A percentile compares a stretch with the other conserved stretches of the same genome.
phyloP scores from a whole-genome alignment of 2,888 invertebrate species.

The Brachynemurus nebulosus region DNA sequence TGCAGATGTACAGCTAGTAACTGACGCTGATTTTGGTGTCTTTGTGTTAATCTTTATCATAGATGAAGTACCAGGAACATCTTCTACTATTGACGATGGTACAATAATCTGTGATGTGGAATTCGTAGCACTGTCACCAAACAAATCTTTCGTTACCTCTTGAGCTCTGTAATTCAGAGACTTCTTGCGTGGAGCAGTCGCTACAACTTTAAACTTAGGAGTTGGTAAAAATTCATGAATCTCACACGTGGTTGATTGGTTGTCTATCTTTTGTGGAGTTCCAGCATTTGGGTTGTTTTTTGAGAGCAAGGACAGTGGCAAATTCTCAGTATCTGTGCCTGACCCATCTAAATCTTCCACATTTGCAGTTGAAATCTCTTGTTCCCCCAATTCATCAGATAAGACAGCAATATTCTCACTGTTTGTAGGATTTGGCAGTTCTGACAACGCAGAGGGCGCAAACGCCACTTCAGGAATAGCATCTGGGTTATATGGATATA shows the following conservation, averaged over 20 bases:
- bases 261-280: slow-evolving; percentile 7
- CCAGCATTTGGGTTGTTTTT: slow-evolving; percentile 8
- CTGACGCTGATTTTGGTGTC: slow-evolving; percentile 7
- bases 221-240: no score
- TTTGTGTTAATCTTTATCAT: slow-evolving; percentile 9
- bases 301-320: slow-evolving; percentile 8
- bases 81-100: no score
- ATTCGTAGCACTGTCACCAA: slow-evolving; percentile 10
- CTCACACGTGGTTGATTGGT: no score
- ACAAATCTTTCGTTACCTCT: slow-evolving; percentile 11
- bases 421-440: slow-evolving; percentile 8
- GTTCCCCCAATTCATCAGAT: slow-evolving; percentile 10
- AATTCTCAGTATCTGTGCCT: slow-evolving; percentile 10
- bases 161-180: slow-evolving; percentile 12
- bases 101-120: slow-evolving; percentile 11
- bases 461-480: slow-evolving; percentile 21
- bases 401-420: slow-evolving; percentile 11
- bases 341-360: slow-evolving; percentile 10
- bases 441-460: slow-evolving; percentile 16
- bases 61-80: slow-evolving; percentile 6
- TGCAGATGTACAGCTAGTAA: slow-evolving; percentile 11
- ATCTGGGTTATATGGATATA: slow-evolving; percentile 21
- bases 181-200: slow-evolving; percentile 10
- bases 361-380: slow-evolving; percentile 12
- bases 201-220: no score